Conservation (phyloP, 1,140 invertebrate genomes). For the Drosophila ironensis region DNA sequence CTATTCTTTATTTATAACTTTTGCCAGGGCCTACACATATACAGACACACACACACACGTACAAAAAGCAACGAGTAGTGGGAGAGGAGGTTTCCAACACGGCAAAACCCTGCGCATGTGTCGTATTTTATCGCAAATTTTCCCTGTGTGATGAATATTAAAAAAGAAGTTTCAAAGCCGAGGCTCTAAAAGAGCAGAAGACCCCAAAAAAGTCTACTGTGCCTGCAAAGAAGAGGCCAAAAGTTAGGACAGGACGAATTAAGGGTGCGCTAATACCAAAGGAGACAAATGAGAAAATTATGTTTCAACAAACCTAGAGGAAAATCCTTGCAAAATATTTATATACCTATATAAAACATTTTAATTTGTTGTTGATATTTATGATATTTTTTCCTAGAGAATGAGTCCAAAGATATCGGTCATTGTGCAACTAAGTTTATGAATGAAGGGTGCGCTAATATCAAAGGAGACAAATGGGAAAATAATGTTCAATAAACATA, state of each 20-base stretch:
- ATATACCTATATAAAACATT: no score
- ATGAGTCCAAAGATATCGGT: no score
- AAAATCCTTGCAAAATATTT: no score
- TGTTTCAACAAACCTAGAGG: no score
- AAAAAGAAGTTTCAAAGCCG: constrained; percentile 64
- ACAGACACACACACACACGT: constrained; percentile 6
- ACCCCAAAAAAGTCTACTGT: constrained; percentile 26
- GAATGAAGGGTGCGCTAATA: constrained; percentile 24
- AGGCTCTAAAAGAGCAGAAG: constrained; percentile 42
- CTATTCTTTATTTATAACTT: constrained; percentile 73
- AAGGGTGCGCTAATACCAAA: constrained; percentile 8
- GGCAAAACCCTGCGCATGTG: constrained; percentile 74
- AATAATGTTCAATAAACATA: no score
- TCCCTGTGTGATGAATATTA: constrained; percentile 63
- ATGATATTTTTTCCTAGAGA: no score
- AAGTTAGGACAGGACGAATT: constrained; percentile 10
- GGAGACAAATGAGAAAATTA: background rate
- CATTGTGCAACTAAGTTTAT: no score
- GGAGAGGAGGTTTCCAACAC: constrained; percentile 56
- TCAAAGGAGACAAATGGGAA: background rate
- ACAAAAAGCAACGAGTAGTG: no score
- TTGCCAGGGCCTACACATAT: constrained; percentile 48
- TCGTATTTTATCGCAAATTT: constrained; percentile 70
- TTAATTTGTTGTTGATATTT: no score
- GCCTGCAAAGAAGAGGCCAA: constrained; percentile 18